Percentiles rank a stretch among this genome's conserved stretches.
Evolutionary conservation across 2,888 invertebrate genomes (phyloP).

Genomic region (Cryptocheilus praepositus): DNA sequence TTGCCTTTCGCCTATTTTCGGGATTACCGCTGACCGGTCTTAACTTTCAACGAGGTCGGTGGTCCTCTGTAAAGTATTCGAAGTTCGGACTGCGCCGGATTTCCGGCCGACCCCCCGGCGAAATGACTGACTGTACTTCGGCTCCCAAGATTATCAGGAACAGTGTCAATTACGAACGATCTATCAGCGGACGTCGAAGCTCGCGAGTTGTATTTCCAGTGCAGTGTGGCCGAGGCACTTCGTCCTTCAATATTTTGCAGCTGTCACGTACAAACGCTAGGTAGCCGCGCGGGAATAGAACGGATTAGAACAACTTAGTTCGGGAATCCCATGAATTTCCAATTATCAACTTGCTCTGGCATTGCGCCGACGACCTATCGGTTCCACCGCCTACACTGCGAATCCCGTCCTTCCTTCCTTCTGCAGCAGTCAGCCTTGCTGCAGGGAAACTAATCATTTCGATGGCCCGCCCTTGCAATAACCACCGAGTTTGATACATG

Average conservation of each 20-base stretch:
- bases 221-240: too few relatives aligned
- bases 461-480: too few relatives aligned
- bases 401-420: conserved; percentile 30
- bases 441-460: conserved; percentile 43
- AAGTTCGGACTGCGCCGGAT: conserved; percentile 15
- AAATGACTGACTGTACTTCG: too few relatives aligned
- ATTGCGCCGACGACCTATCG: conserved; percentile 50
- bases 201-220: too few relatives aligned
- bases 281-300: conserved; percentile 46
- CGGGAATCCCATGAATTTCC: conserved; percentile 69
- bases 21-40: conserved; percentile 57
- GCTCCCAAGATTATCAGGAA: too few relatives aligned
- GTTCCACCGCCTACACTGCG: conserved; percentile 37
- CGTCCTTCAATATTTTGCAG: conserved; percentile 28
- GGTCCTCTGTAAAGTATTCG: conserved; percentile 22
- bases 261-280: conserved; percentile 15
- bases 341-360: conserved; percentile 65
- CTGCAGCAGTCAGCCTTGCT: conserved; percentile 19
- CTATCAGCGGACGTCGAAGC: too few relatives aligned
- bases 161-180: too few relatives aligned
- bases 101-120: neutral
- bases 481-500: conserved; percentile 9
- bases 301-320: conserved; percentile 66
- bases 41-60: conserved; percentile 38
- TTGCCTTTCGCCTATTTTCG: conserved; percentile 55